These are phyloP conservation scores for Paedocypris sp. DNA, from an alignment of 2,113 vertebrate genomes.

Conservation along the genomic window DNA sequence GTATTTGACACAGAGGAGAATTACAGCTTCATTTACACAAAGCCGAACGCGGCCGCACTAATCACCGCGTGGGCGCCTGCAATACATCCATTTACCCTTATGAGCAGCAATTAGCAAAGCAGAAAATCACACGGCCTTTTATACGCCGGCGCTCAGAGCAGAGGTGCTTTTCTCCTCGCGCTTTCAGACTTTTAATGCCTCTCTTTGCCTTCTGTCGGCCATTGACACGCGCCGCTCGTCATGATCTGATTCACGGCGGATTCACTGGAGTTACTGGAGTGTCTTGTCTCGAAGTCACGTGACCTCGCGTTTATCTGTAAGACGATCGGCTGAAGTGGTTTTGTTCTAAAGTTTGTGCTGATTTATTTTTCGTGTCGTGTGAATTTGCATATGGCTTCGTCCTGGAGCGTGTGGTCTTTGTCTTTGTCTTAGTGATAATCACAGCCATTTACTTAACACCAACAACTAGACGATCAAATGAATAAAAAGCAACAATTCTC, in stretches of 20 bases:
- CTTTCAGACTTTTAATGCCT: not conserved
- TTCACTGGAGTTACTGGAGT: too few relatives aligned
- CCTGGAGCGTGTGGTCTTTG: too few relatives aligned
- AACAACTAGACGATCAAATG: too few relatives aligned
- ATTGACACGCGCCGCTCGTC: not conserved
- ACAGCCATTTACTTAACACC: too few relatives aligned
- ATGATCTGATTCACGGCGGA: not conserved
- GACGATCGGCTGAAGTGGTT: too few relatives aligned
- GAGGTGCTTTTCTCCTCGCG: not conserved
- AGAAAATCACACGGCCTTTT: slow-evolving; percentile 1
- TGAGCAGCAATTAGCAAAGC: slow-evolving; percentile 21
- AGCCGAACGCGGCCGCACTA: slow-evolving; percentile 15
- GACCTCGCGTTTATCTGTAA: too few relatives aligned
- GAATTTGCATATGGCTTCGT: too few relatives aligned
- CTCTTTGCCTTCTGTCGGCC: not conserved
- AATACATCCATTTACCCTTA: slow-evolving; percentile 12
- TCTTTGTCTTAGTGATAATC: too few relatives aligned
- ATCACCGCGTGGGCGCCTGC: slow-evolving; percentile 25
- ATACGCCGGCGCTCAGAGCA: not conserved
- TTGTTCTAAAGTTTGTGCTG: too few relatives aligned
- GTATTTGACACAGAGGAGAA: slow-evolving; percentile 34
- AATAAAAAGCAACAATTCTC: too few relatives aligned
- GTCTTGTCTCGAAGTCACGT: too few relatives aligned
- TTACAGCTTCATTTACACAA: slow-evolving; percentile 30
- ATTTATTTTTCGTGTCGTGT: too few relatives aligned